Evolutionary conservation across 2,113 vertebrate species (phyloP).

Genomic region (Sprattus sprattus): DNA sequence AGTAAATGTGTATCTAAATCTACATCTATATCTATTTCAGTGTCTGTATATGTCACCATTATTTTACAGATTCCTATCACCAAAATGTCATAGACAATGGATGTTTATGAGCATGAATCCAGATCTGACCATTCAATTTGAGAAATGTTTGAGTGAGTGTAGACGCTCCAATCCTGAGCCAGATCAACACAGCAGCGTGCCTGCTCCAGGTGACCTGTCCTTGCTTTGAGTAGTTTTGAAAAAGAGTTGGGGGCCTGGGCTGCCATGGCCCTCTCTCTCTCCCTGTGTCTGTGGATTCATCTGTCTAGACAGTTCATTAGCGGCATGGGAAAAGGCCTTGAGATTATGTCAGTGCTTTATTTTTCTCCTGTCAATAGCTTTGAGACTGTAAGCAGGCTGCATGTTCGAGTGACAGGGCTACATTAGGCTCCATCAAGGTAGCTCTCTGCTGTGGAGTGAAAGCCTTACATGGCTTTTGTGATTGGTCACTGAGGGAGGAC

Average conservation of each 20-base stretch:
- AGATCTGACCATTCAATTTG: background rate
- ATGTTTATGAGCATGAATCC: background rate
- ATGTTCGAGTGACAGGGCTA: background rate
- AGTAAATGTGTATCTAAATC: background rate
- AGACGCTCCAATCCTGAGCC: too few relatives aligned
- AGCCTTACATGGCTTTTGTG: background rate
- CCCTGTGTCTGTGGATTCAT: background rate
- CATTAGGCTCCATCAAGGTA: background rate
- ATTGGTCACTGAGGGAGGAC: background rate
- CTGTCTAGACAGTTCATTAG: slow-evolving; percentile 9
- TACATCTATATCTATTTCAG: background rate
- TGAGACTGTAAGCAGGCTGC: background rate
- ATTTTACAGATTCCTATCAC: background rate
- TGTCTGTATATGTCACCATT: background rate
- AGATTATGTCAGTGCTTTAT: background rate
- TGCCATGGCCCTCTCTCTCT: background rate
- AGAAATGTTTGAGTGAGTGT: background rate
- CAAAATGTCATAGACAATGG: background rate
- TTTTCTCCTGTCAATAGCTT: background rate
- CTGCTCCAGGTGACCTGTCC: background rate
- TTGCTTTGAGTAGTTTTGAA: background rate
- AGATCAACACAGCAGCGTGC: background rate
- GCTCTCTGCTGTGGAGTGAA: background rate
- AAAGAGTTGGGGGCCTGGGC: background rate
- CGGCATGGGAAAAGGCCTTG: background rate